Evolutionary conservation across 1,140 invertebrate species (phyloP), one percentile per base, ranked within the genome.

Genomic region (Heliconius himera): DNA sequence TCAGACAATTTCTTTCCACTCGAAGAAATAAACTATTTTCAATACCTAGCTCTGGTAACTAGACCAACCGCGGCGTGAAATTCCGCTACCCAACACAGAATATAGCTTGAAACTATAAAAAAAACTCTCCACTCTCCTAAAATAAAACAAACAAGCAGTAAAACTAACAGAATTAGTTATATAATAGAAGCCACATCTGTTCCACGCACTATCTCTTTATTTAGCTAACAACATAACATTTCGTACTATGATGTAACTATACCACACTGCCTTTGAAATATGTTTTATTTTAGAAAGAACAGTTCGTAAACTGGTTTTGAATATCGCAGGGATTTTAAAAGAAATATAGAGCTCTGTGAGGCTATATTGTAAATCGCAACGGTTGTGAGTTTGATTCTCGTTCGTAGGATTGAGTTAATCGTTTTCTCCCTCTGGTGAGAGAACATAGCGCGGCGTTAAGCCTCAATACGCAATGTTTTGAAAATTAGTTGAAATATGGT

Each of bases 231-330:
- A 66, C 26, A 29, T 66, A 26, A 66, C 4, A 66, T 66, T 66
- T 29, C 5, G 1, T 16, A 11, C 4, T 66, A 29, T 66, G 60
- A 66, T 29, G 60, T 66, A 66, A 66, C 26, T 66, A 66, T 1
- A 5, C 13, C 41, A 46, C 13, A 66, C 3, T 66, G 60, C 60
- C 11, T 66, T 66, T 66, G 22, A 60, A 26, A 0, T 66, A 29
- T 29, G 60, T 66, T 29, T 16, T 26, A 66, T 26, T 66, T 66
- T 66, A 29, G 26, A 26, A 9, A 18, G 26, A 29, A 66, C 26
- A 66, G 26, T 66, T 66, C 60, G 11, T 29, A 66, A 66, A 66
- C 60, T 66, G 26, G 60, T 66, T 66, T 60, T 66, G 26, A 13
- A 13, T 66, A 66, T 16, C 3, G 11, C 26, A 4, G 60, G 26